phyloP scores from a whole-genome alignment of 2,113 vertebrate species.

The Phrynosoma platyrhinos region DNA sequence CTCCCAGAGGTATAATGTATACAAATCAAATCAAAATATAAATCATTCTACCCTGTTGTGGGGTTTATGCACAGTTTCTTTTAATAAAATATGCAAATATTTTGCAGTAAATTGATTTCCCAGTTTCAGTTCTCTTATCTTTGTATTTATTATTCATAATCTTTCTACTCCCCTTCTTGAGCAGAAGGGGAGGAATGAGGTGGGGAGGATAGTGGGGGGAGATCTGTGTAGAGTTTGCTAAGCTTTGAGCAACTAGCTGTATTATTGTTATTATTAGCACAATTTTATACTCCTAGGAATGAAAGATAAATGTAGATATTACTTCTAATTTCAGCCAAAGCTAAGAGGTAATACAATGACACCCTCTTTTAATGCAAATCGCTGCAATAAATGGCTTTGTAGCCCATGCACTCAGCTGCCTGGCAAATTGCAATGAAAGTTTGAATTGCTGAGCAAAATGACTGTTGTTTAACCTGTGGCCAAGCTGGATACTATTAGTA shows the following conservation, averaged over 20 bases:
- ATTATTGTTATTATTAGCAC: slow-evolving; percentile 72
- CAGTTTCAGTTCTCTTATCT: slow-evolving; percentile 86
- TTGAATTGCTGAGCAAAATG: slow-evolving; percentile 65
- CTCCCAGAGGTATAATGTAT: slow-evolving; percentile 75
- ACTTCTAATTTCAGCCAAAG: slow-evolving; percentile 69
- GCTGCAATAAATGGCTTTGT: slow-evolving; percentile 73
- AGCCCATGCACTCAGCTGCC: slow-evolving; percentile 64
- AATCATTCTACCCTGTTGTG: slow-evolving; percentile 77
- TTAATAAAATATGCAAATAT: slow-evolving; percentile 91
- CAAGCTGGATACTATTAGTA: slow-evolving; percentile 40
- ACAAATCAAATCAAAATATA: slow-evolving; percentile 84
- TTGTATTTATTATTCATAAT: slow-evolving; percentile 86
- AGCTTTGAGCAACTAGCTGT: slow-evolving; percentile 73
- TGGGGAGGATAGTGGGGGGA: fast-evolving
- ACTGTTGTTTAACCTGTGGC: slow-evolving; percentile 60
- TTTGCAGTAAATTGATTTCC: slow-evolving; percentile 87
- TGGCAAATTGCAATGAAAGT: slow-evolving; percentile 65
- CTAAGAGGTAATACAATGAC: slow-evolving; percentile 71
- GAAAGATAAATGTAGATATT: slow-evolving; percentile 70
- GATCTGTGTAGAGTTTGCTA: slow-evolving; percentile 60
- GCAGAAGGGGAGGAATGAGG: slow-evolving; percentile 38
- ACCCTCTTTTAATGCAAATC: slow-evolving; percentile 67
- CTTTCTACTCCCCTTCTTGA: slow-evolving; percentile 71
- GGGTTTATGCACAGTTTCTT: slow-evolving; percentile 81
- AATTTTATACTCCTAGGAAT: slow-evolving; percentile 67